These are phyloP conservation scores for Scrobipalpa atriplicella DNA, from an alignment of 2,888 invertebrate species.

Conservation along the genomic window DNA sequence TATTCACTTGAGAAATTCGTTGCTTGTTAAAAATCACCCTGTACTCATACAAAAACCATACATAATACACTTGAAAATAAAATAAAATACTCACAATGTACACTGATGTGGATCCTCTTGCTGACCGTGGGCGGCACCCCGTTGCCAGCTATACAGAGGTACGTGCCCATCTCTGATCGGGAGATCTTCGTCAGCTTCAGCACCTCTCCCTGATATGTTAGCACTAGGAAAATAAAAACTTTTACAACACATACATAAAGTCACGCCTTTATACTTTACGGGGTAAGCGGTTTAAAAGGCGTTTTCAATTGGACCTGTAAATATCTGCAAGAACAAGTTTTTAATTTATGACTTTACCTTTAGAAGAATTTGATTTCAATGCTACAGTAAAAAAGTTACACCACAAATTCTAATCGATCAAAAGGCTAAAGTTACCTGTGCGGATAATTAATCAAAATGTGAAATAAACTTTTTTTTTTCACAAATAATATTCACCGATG, in stretches of 20 bases:
- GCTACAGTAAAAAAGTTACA: neutral
- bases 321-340: too few species aligned
- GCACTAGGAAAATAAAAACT: constrained; percentile 69
- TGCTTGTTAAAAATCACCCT: too few species aligned
- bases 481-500: constrained; percentile 1
- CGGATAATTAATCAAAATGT: constrained; percentile 7
- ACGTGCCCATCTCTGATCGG: constrained; percentile 95
- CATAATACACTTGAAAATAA: neutral
- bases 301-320: too few species aligned
- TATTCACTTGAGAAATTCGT: too few species aligned
- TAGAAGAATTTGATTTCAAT: neutral
- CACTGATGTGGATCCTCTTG: constrained; percentile 94
- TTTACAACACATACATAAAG: too few species aligned
- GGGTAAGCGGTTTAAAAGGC: too few species aligned
- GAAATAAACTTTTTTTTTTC: constrained; percentile 1
- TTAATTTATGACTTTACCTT: too few species aligned
- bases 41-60: too few species aligned
- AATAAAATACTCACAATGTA: constrained; percentile 90
- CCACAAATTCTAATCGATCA: neutral
- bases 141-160: constrained; percentile 95
- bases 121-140: constrained; percentile 94
- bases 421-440: neutral
- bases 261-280: too few species aligned
- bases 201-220: constrained; percentile 90
- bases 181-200: constrained; percentile 92